These are phyloP conservation scores for Danio jaintianensis DNA, from an alignment of 2,797 vertebrate genomes.

Conservation along the genomic window DNA sequence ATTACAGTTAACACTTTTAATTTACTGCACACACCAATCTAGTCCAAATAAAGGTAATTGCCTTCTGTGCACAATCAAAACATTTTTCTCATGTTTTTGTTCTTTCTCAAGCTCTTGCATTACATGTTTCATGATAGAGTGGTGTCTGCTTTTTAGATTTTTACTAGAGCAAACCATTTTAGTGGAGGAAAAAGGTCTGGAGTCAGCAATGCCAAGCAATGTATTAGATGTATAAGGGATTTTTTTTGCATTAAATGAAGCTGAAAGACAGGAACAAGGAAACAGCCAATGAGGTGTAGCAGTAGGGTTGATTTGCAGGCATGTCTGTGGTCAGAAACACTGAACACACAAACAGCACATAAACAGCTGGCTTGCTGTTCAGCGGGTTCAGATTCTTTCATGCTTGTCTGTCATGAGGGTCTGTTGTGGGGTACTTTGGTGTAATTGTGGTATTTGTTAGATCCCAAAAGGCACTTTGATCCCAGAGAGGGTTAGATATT, in stretches of 20 bases:
- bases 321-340: neutral
- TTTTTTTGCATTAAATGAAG: constrained; percentile 21
- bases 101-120: constrained; percentile 23
- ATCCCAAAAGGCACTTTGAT: constrained; percentile 51
- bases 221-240: constrained; percentile 30
- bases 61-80: constrained; percentile 38
- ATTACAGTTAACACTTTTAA: constrained; percentile 13
- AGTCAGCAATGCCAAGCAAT: constrained; percentile 20
- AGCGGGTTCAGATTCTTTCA: constrained; percentile 35
- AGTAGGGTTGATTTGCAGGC: constrained; percentile 13
- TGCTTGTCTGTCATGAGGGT: constrained; percentile 51
- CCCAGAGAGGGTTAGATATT: constrained; percentile 26
- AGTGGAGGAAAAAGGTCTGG: constrained; percentile 19
- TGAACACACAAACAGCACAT: constrained; percentile 8
- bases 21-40: constrained; percentile 38
- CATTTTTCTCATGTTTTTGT: constrained; percentile 44
- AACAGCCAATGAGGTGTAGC: constrained; percentile 9
- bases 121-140: neutral
- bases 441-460: constrained; percentile 69
- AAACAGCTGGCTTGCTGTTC: constrained; percentile 31
- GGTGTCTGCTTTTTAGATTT: constrained; percentile 18
- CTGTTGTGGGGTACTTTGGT: constrained; percentile 43
- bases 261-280: constrained; percentile 28
- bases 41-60: constrained; percentile 25
- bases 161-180: neutral